Conservation (phyloP, 2,888 invertebrate species). For the Hedychridium roseum region DNA sequence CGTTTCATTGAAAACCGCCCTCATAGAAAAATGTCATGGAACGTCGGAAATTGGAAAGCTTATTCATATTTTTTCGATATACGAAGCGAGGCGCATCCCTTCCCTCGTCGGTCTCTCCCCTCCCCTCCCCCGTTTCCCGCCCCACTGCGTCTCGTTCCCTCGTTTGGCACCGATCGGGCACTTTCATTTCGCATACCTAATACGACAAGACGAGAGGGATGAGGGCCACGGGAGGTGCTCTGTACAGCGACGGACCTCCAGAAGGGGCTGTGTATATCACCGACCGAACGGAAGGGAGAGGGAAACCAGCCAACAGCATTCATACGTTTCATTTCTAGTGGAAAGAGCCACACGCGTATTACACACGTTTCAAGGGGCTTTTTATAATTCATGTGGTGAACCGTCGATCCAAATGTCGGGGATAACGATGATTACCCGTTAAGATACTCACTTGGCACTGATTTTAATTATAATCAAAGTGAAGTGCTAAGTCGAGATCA, state of each 20-base stretch:
- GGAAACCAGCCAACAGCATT: conserved; percentile 27
- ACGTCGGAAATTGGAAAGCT: conserved; percentile 63
- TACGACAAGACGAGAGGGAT: conserved; percentile 36
- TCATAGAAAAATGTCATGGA: conserved; percentile 61
- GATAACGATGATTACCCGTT: too few relatives aligned
- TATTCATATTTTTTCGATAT: conserved; percentile 62
- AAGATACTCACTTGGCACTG: too few relatives aligned
- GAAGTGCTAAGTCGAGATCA: too few relatives aligned
- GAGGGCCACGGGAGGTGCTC: conserved; percentile 11
- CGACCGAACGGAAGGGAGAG: conserved; percentile 21
- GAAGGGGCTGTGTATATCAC: conserved; percentile 4
- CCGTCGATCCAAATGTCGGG: too few relatives aligned
- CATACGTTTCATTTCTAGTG: conserved; percentile 46
- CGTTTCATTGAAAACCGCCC: conserved; percentile 59
- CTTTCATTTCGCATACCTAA: conserved; percentile 58
- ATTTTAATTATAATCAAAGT: too few relatives aligned
- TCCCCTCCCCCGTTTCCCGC: too few relatives aligned
- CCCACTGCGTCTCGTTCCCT: neutral
- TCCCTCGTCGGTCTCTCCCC: too few relatives aligned
- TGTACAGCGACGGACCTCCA: too few relatives aligned
- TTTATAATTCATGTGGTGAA: neutral
- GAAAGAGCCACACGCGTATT: conserved; percentile 26
- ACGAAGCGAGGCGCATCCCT: conserved; percentile 28
- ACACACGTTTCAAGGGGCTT: neutral
- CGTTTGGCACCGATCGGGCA: conserved; percentile 22